Evolutionary conservation across 2,113 vertebrate species (phyloP).

Genomic region (Gnathonemus longibarbis): DNA sequence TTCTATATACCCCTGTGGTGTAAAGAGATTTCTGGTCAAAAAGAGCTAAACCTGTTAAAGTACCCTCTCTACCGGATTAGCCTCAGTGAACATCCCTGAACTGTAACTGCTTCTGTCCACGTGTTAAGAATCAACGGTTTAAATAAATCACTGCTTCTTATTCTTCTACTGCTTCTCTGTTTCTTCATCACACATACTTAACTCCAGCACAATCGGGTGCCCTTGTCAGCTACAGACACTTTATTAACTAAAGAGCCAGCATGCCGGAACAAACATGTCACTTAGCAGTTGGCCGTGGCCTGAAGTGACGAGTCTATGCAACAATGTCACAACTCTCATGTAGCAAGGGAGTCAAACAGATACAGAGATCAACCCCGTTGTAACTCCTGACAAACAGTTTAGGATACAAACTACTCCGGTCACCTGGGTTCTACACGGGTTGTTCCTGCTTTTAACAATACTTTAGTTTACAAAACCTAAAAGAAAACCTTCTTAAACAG

Average conservation of each 20-base stretch:
- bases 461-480: not conserved
- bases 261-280: conserved; percentile 47
- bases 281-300: conserved; percentile 26
- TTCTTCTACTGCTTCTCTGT: too few species aligned
- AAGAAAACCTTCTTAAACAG: conserved; percentile 9
- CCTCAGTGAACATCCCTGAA: not conserved
- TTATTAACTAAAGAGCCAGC: conserved; percentile 56
- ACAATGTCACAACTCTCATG: conserved; percentile 14
- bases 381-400: conserved; percentile 55
- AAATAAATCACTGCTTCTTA: not conserved
- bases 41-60: not conserved
- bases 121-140: not conserved
- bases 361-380: not conserved
- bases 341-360: too few species aligned
- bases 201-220: conserved; percentile 48
- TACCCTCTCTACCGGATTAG: conserved; percentile 29
- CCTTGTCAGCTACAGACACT: conserved; percentile 47
- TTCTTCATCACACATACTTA: not conserved
- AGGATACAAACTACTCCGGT: conserved; percentile 48
- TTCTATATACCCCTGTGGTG: not conserved
- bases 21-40: not conserved
- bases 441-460: conserved; percentile 35
- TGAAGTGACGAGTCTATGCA: conserved; percentile 27
- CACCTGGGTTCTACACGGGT: conserved; percentile 15
- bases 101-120: not conserved